phyloP scores from a whole-genome alignment of 2,113 vertebrate species.

The Epinephelus cyanopodus region DNA sequence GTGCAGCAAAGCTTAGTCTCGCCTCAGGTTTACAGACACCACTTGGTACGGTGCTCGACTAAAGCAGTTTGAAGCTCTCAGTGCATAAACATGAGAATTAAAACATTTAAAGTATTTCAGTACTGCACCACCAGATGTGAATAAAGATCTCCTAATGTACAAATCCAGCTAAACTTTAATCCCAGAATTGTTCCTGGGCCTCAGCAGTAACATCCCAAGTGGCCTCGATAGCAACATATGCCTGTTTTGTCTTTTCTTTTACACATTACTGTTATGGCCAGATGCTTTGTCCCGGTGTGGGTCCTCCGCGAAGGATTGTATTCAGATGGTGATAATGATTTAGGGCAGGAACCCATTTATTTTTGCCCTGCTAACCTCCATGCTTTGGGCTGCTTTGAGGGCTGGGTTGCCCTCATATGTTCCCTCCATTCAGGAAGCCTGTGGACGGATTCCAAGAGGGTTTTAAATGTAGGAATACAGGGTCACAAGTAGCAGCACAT shows the following conservation, averaged over 20 bases:
- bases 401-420: conserved; percentile 25
- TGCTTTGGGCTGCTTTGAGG: conserved; percentile 10
- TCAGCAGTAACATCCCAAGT: conserved; percentile 8
- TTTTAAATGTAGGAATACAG: conserved; percentile 18
- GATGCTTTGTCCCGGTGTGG: conserved; percentile 45
- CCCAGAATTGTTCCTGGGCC: conserved; percentile 13
- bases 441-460: background rate
- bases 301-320: conserved; percentile 29
- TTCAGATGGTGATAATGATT: conserved; percentile 67
- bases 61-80: background rate
- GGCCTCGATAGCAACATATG: conserved; percentile 19
- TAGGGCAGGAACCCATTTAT: conserved; percentile 28
- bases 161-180: background rate
- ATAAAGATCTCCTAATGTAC: background rate
- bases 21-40: too few species aligned
- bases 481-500: conserved; percentile 11
- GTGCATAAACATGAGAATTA: conserved; percentile 3
- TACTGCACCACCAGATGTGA: conserved; percentile 27
- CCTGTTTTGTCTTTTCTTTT: conserved; percentile 32
- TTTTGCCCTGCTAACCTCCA: conserved; percentile 28
- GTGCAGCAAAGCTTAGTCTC: background rate
- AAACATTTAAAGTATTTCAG: conserved; percentile 20
- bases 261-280: conserved; percentile 37
- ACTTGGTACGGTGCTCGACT: background rate
- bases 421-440: conserved; percentile 23